Conservation (phyloP, 2,113 vertebrate genomes). For the Takifugu bimaculatus region DNA sequence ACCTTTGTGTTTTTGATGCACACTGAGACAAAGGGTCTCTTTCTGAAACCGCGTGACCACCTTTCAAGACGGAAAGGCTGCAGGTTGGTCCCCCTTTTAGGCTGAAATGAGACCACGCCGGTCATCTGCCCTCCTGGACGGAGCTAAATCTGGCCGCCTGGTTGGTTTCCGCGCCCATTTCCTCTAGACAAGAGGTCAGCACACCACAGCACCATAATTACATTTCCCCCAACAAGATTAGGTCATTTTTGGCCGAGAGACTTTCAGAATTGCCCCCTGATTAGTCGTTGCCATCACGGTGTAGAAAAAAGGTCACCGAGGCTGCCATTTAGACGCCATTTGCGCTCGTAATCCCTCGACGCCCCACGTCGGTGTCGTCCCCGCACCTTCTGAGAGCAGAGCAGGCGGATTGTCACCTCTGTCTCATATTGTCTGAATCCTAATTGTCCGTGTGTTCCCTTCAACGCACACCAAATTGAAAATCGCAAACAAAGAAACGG, state of each 20-base stretch:
- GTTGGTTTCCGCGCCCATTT: constrained; percentile 52
- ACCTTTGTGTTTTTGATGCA: background rate
- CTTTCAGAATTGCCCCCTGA: constrained; percentile 68
- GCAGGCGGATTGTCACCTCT: constrained; percentile 23
- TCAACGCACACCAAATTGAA: constrained; percentile 13
- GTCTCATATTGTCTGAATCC: constrained; percentile 39
- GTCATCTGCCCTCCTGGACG: constrained; percentile 9
- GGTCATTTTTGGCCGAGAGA: constrained; percentile 60
- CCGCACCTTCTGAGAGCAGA: constrained; percentile 25
- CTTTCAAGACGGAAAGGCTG: constrained; percentile 13
- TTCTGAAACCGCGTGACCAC: no score
- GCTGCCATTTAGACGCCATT: constrained; percentile 60
- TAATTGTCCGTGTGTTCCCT: constrained; percentile 33
- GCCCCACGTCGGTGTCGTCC: constrained; percentile 21
- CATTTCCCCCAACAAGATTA: constrained; percentile 67
- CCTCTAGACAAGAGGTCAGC: constrained; percentile 37
- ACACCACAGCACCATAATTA: constrained; percentile 58
- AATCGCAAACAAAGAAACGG: constrained; percentile 22
- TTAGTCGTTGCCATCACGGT: constrained; percentile 56
- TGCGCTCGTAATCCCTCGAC: constrained; percentile 54
- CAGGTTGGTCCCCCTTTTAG: constrained; percentile 27
- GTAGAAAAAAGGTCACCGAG: constrained; percentile 61
- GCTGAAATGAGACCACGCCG: constrained; percentile 19
- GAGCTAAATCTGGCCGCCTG: constrained; percentile 28
- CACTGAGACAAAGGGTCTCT: no score